Percentiles rank a stretch among this genome's conserved stretches.
These are phyloP conservation scores for Ericerus pela DNA, from an alignment of 1,140 invertebrate species.

Conservation along the genomic window DNA sequence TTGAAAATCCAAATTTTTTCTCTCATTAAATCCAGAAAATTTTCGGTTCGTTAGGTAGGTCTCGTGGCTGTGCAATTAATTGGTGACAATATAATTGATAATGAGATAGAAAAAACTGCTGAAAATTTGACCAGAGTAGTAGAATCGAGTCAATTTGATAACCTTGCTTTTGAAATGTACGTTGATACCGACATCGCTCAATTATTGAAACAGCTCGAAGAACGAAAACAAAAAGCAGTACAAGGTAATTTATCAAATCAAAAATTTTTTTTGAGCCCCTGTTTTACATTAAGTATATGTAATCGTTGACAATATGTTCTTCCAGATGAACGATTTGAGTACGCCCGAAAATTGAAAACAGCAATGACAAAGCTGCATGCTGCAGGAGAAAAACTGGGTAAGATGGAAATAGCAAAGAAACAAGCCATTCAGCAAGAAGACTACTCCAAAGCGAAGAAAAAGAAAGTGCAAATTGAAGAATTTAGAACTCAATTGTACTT, in stretches of 20 bases:
- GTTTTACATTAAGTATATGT: neutral
- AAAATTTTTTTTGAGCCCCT: conserved; percentile 6
- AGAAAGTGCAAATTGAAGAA: conserved; percentile 77
- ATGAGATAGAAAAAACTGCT: conserved; percentile 1
- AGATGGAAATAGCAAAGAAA: conserved; percentile 78
- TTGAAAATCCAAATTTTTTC: neutral
- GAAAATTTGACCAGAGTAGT: conserved; percentile 1
- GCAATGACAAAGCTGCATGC: conserved; percentile 65
- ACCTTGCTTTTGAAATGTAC: conserved; percentile 94
- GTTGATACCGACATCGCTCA: conserved; percentile 83
- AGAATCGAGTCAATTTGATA: conserved; percentile 65
- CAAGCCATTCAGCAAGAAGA: conserved; percentile 81
- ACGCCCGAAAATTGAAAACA: conserved; percentile 73
- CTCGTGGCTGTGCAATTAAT: conserved; percentile 61
- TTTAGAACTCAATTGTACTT: conserved; percentile 54
- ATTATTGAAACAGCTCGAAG: conserved; percentile 72
- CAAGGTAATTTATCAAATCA: conserved; percentile 42
- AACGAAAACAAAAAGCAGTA: conserved; percentile 71
- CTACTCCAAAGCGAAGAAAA: conserved; percentile 72
- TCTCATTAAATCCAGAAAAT: no score
- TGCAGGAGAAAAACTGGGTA: conserved; percentile 75
- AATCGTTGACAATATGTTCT: conserved; percentile 14
- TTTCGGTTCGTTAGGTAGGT: conserved; percentile 38
- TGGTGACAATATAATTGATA: conserved; percentile 43
- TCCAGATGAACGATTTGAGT: conserved; percentile 76